Percentiles rank a stretch among this genome's conserved stretches.
Conservation (phyloP, 2,113 vertebrate genomes). For the Oncorhynchus gorbuscha region DNA sequence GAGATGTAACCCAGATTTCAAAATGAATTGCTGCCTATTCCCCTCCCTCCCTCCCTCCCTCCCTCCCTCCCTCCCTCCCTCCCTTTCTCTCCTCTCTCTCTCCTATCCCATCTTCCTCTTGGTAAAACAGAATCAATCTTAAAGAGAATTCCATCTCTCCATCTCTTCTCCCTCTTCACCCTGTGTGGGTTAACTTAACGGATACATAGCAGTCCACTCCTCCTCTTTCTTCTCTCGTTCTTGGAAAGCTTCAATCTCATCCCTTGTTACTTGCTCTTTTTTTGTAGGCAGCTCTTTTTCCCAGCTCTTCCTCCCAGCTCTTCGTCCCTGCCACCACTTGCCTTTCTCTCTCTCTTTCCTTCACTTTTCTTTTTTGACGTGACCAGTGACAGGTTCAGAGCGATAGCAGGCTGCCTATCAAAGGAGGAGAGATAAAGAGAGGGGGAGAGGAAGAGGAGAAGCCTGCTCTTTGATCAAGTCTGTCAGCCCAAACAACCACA, state of each 20-base stretch:
- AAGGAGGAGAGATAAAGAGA: conserved; percentile 32
- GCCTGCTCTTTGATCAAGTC: conserved; percentile 31
- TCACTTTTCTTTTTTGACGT: conserved; percentile 33
- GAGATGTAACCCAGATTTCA: conserved; percentile 82
- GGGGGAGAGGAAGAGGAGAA: conserved; percentile 47
- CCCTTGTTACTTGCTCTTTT: conserved; percentile 34
- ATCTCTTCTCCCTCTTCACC: conserved; percentile 67
- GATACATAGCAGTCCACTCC: conserved; percentile 55
- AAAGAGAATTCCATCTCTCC: conserved; percentile 73
- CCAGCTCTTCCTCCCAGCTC: conserved; percentile 1
- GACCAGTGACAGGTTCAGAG: conserved; percentile 57
- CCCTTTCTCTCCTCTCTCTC: conserved; percentile 21
- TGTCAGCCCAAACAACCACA: conserved; percentile 34
- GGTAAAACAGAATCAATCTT: conserved; percentile 74
- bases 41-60: no score
- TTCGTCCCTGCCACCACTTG: conserved; percentile 22
- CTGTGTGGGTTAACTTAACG: conserved; percentile 69
- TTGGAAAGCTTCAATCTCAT: conserved; percentile 63
- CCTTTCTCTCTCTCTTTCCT: not conserved
- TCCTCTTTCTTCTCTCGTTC: conserved; percentile 58
- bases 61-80: no score
- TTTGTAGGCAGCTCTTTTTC: conserved; percentile 23
- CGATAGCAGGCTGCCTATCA: conserved; percentile 35
- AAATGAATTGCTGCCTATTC: conserved; percentile 75
- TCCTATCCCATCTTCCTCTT: conserved; percentile 52